Percentiles rank a stretch among this genome's conserved stretches.
These are phyloP conservation scores for Anniella stebbinsi DNA, from an alignment of 2,797 vertebrate species.

Conservation along the genomic window DNA sequence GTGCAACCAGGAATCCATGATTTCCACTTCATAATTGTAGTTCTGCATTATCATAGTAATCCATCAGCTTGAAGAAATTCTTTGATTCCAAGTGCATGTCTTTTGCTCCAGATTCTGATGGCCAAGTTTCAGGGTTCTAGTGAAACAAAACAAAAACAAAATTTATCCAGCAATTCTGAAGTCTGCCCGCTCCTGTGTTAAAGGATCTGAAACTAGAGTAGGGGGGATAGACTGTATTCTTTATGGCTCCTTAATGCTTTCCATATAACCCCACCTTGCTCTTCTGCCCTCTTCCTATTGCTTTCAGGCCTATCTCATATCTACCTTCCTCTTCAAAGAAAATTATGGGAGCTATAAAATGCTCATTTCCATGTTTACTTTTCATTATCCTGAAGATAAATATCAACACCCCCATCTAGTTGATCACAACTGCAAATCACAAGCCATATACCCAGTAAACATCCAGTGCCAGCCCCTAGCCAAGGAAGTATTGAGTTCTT, in stretches of 20 bases:
- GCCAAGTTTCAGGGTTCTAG: too few species aligned
- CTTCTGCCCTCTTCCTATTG: not conserved
- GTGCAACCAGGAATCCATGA: not conserved
- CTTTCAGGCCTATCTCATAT: not conserved
- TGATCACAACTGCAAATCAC: not conserved
- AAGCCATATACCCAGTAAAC: not conserved
- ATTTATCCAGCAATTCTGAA: too few species aligned
- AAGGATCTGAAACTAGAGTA: not conserved
- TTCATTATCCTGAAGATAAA: not conserved
- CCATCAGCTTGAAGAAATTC: not conserved
- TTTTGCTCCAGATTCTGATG: too few species aligned
- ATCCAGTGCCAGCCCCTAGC: not conserved
- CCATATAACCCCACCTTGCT: not conserved
- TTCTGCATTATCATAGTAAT: not conserved
- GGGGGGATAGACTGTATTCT: not conserved
- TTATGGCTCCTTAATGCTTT: not conserved
- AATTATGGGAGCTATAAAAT: not conserved
- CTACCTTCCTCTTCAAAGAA: not conserved
- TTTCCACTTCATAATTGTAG: constrained; percentile 11
- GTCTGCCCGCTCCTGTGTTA: not conserved
- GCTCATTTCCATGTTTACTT: not conserved
- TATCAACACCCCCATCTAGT: not conserved
- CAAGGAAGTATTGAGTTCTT: not conserved
- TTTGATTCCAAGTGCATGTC: too few species aligned
- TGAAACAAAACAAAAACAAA: too few species aligned